Evolutionary conservation across 2,113 vertebrate species (phyloP).

Genomic region (Marmota flaviventris): DNA sequence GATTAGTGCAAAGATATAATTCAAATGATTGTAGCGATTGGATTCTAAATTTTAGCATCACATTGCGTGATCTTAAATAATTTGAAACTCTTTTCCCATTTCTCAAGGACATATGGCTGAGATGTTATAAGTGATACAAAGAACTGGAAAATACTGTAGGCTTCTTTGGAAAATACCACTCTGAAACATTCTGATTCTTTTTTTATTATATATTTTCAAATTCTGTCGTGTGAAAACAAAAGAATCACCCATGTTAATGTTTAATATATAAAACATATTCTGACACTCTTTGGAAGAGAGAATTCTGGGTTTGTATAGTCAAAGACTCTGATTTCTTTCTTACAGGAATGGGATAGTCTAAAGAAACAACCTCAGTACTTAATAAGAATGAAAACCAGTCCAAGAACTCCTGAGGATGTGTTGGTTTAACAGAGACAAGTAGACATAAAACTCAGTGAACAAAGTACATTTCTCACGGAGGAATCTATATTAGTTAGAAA

Average conservation of each 20-base stretch:
- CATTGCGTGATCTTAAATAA: not conserved
- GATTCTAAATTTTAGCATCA: constrained; percentile 41
- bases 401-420: not conserved
- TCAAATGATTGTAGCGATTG: not conserved
- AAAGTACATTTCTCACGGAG: not conserved
- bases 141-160: not conserved
- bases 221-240: constrained; percentile 27
- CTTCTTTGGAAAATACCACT: not conserved
- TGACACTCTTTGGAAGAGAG: constrained; percentile 1
- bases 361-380: not conserved
- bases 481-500: not conserved
- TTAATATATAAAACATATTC: not conserved
- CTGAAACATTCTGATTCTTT: constrained; percentile 11
- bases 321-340: constrained; percentile 13
- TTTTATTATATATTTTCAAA: not conserved
- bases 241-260: not conserved
- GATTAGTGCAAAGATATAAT: constrained; percentile 16
- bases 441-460: not conserved
- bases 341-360: not conserved
- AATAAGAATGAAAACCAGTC: not conserved
- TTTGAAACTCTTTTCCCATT: constrained; percentile 30
- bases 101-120: not conserved
- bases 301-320: not conserved
- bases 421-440: not conserved
- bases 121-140: not conserved